Base-by-base conservation (phyloP, 2,113 vertebrate species). In the Toxotes chatareus region DNA sequence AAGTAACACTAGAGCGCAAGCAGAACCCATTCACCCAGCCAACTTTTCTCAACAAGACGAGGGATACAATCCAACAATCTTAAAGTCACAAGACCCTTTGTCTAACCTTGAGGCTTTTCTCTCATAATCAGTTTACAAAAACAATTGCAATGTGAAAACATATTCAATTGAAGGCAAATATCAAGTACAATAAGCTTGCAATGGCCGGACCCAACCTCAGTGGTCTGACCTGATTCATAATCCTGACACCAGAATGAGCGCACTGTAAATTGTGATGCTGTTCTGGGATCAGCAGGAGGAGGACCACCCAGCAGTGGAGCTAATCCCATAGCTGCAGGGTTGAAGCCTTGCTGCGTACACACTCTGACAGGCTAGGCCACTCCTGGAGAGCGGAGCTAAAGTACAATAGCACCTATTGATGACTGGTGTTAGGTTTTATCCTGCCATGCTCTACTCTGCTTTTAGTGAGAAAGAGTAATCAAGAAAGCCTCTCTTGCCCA, bases 221-320 rank as follows among this genome's bases (percentile, higher is more conserved):
- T 32, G 64, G 61, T 67, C 63, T 53, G 79, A 89, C 72, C 70
- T 69, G 34, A 79, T 81, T 71, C 62, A 53, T 53, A 60, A 67
- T 82, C 64, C 32, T 65, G 64, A 85, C 73, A 87, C 76, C 80
- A 67, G 62, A 85, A 21, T 70, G 71, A 77, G 42, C 47, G 42
- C 4, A 6, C 62, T 51, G 59, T 66, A 89, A 49, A 76, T 66
- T 75, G 40, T 31, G 81, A 83, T 84, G 84, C 72, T 86, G 78
- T 38, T 87, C 73, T 82, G 76, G 81, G 78, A 83, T 83, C 82
- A 89, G 88, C 19, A 69, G 32, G 49, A 71, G 69, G 82, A 82
- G 78, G 92, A 93, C 92, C 91, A 94, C 93, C 91, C 91, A 82
- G 88, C 88, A 85, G 79, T 73, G 42, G 23, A 83, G 76, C 62